Conservation (phyloP, 1,140 invertebrate species). For the Drosophila bipectinata region DNA sequence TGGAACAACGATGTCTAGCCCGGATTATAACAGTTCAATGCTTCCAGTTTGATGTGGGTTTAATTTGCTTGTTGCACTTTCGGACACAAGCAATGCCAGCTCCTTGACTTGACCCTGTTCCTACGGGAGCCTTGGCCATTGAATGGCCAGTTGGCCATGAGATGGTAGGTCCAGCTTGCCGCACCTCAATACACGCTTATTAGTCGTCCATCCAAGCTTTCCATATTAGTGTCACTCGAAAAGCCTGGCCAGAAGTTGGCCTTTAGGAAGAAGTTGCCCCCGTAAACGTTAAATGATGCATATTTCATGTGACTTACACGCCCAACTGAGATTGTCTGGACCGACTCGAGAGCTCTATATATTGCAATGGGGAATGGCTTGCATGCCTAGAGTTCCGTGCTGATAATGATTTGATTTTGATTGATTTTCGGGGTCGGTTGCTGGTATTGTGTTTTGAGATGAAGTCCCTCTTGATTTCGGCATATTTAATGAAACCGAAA, state of each 20-base stretch:
- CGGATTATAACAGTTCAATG: slow-evolving; percentile 68
- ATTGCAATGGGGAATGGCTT: slow-evolving; percentile 34
- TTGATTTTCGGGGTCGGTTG: slow-evolving; percentile 12
- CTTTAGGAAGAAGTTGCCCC: neutral
- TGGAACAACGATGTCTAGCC: slow-evolving; percentile 39
- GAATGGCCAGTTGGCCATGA: neutral
- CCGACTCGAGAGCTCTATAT: slow-evolving; percentile 7
- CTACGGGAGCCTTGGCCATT: slow-evolving; percentile 7
- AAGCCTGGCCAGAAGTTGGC: slow-evolving; percentile 39
- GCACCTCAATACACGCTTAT: slow-evolving; percentile 61
- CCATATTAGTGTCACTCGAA: slow-evolving; percentile 70
- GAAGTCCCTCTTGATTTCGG: neutral
- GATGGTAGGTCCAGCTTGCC: slow-evolving; percentile 6
- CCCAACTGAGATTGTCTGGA: slow-evolving; percentile 11
- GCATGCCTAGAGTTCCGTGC: slow-evolving; percentile 3
- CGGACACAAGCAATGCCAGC: slow-evolving; percentile 17
- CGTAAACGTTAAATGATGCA: slow-evolving; percentile 69
- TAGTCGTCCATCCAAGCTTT: slow-evolving; percentile 73
- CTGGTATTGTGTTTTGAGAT: slow-evolving; percentile 10
- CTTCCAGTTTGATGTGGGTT: slow-evolving; percentile 72
- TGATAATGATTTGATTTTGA: slow-evolving; percentile 51
- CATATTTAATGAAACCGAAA: slow-evolving; percentile 41
- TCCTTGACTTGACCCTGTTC: slow-evolving; percentile 26
- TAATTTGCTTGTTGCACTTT: slow-evolving; percentile 56
- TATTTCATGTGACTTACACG: slow-evolving; percentile 62